These are phyloP conservation scores for Torymus auratus DNA, from an alignment of 2,888 invertebrate genomes.

Conservation along the genomic window DNA sequence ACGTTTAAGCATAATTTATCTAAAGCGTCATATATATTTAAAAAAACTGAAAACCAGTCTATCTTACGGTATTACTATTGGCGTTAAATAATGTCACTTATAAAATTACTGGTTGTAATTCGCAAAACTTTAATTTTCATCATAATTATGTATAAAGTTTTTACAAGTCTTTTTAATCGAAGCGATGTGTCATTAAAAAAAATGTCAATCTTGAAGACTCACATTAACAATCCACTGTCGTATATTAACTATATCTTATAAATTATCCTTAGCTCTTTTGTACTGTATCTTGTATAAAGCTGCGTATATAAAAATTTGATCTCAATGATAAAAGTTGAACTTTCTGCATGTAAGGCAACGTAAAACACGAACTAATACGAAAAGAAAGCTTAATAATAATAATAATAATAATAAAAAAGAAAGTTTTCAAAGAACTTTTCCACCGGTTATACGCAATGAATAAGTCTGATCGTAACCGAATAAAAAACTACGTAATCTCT, in stretches of 20 bases:
- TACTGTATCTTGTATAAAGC: slow-evolving; percentile 45
- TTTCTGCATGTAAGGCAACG: neutral
- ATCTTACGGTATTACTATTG: slow-evolving; percentile 1
- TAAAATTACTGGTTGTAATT: slow-evolving; percentile 32
- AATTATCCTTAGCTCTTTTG: slow-evolving; percentile 43
- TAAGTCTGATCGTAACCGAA: too few species aligned
- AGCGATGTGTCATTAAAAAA: slow-evolving; percentile 16
- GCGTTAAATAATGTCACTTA: neutral
- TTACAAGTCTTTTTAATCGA: slow-evolving; percentile 41
- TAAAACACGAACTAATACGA: neutral
- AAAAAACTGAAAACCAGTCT: neutral
- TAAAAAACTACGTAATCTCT: slow-evolving; percentile 6
- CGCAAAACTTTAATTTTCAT: slow-evolving; percentile 28
- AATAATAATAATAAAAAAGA: too few species aligned
- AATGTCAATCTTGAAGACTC: slow-evolving; percentile 35
- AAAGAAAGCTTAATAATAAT: neutral
- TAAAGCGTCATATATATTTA: neutral
- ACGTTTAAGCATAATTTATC: too few species aligned
- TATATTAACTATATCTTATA: slow-evolving; percentile 22
- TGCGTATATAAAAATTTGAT: slow-evolving; percentile 10
- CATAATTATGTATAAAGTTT: slow-evolving; percentile 39
- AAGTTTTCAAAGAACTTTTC: too few species aligned
- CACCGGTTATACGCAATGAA: too few species aligned
- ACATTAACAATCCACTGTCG: slow-evolving; percentile 27
- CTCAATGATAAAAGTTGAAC: neutral